These are phyloP conservation scores for Toxostoma redivivum DNA, from an alignment of 2,113 vertebrate species.

Conservation along the genomic window DNA sequence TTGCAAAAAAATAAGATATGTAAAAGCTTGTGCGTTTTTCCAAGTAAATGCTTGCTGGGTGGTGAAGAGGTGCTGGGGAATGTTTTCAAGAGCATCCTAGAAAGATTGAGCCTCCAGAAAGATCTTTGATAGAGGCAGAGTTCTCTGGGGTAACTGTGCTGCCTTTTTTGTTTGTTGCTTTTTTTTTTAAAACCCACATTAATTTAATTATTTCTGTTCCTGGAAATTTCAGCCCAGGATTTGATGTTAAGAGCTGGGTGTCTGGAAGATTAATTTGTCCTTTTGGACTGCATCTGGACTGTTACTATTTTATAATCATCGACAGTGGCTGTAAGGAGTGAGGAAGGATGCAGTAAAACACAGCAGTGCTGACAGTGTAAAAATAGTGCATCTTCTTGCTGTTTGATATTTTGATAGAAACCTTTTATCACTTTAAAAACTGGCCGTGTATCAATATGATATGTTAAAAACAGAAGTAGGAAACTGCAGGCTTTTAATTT, in stretches of 20 bases:
- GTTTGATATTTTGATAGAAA: slow-evolving; percentile 51
- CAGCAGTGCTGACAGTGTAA: slow-evolving; percentile 30
- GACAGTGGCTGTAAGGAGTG: neutral
- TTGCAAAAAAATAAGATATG: neutral
- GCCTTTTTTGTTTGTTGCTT: no score
- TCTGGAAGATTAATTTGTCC: slow-evolving; percentile 40
- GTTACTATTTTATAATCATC: slow-evolving; percentile 6
- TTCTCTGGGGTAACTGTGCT: neutral
- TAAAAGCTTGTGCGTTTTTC: neutral
- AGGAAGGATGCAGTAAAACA: slow-evolving; percentile 47
- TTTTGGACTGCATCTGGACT: neutral
- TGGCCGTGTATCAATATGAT: slow-evolving; percentile 19
- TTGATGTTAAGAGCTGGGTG: slow-evolving; percentile 35
- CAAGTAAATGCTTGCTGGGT: neutral
- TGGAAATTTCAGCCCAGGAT: slow-evolving; percentile 30
- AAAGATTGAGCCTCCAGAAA: neutral
- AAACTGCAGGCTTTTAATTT: slow-evolving; percentile 60
- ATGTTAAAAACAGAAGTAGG: slow-evolving; percentile 51
- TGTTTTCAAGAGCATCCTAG: neutral
- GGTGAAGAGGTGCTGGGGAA: neutral
- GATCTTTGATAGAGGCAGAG: neutral
- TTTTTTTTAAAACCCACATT: neutral
- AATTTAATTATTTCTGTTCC: slow-evolving; percentile 45
- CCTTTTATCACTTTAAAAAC: slow-evolving; percentile 59
- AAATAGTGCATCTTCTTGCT: slow-evolving; percentile 37